Conservation (phyloP, 2,797 vertebrate genomes). For the Cygnus olor region DNA sequence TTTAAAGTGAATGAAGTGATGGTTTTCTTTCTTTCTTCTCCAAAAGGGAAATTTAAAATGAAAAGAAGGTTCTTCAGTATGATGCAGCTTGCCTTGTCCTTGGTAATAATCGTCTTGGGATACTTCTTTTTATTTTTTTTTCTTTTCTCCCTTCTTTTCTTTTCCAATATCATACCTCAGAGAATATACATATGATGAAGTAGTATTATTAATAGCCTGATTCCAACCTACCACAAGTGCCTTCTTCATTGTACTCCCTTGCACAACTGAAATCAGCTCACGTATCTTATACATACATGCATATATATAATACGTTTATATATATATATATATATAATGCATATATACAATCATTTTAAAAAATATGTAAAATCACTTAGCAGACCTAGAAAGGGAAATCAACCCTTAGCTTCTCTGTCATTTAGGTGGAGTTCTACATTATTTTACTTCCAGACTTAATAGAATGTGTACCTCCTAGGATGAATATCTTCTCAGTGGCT, state of each 20-base stretch:
- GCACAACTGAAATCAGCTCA: not conserved
- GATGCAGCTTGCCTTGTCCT: not conserved
- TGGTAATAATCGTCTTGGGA: not conserved
- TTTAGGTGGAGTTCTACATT: not conserved
- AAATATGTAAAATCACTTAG: not conserved
- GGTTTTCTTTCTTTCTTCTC: not conserved
- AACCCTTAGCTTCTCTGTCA: not conserved
- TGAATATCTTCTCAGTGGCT: not conserved
- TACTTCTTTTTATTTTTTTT: not conserved
- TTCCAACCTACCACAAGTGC: not conserved
- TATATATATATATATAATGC: not conserved
- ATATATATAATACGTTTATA: too few relatives aligned
- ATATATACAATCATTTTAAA: not conserved
- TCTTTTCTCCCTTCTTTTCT: not conserved
- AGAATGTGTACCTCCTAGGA: not conserved
- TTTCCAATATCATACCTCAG: not conserved
- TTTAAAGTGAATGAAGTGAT: too few relatives aligned
- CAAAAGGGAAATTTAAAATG: not conserved
- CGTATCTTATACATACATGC: not conserved
- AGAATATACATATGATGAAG: not conserved
- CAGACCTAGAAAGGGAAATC: not conserved
- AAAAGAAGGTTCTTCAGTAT: not conserved
- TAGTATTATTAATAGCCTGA: not conserved
- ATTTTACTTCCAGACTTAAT: not conserved
- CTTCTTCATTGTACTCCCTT: not conserved